Evolutionary conservation across 1,140 invertebrate species (phyloP).

Genomic region (Philopotamus ludificatus): DNA sequence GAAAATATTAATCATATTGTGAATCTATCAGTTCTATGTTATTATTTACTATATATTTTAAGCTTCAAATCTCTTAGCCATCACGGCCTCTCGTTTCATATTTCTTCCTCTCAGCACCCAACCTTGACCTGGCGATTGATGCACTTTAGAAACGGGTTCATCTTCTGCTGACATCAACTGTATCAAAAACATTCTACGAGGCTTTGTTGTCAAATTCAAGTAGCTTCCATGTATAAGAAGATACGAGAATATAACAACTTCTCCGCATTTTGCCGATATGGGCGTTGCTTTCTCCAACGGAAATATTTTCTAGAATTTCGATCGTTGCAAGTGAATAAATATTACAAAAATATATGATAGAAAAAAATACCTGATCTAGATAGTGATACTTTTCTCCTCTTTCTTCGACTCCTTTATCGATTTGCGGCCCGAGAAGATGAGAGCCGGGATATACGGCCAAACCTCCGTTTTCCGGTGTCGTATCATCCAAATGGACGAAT

Average conservation of each 20-base stretch:
- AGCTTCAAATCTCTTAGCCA: constrained; percentile 47
- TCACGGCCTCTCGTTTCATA: constrained; percentile 47
- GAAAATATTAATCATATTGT: too few relatives aligned
- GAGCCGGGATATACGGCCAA: constrained; percentile 64
- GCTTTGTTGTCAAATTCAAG: constrained; percentile 53
- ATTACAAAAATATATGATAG: background rate
- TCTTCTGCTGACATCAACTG: constrained; percentile 60
- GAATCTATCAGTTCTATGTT: background rate
- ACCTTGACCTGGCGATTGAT: constrained; percentile 56
- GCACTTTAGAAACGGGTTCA: constrained; percentile 50
- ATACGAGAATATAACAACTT: constrained; percentile 63
- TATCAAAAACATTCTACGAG: constrained; percentile 60
- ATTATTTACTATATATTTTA: constrained; percentile 7
- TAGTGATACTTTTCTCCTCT: constrained; percentile 56
- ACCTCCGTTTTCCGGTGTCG: constrained; percentile 61
- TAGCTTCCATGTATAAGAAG: constrained; percentile 63
- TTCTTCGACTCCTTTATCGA: constrained; percentile 53
- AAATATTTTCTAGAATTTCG: constrained; percentile 50
- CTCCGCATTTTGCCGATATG: constrained; percentile 56
- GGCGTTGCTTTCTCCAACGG: constrained; percentile 58
- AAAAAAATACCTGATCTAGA: constrained; percentile 52
- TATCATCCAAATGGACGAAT: constrained; percentile 62
- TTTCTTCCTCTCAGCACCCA: constrained; percentile 57
- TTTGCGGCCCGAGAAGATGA: constrained; percentile 60
- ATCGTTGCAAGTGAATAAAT: background rate